phyloP scores from a whole-genome alignment of 2,113 vertebrate species.

The Thymallus thymallus region DNA sequence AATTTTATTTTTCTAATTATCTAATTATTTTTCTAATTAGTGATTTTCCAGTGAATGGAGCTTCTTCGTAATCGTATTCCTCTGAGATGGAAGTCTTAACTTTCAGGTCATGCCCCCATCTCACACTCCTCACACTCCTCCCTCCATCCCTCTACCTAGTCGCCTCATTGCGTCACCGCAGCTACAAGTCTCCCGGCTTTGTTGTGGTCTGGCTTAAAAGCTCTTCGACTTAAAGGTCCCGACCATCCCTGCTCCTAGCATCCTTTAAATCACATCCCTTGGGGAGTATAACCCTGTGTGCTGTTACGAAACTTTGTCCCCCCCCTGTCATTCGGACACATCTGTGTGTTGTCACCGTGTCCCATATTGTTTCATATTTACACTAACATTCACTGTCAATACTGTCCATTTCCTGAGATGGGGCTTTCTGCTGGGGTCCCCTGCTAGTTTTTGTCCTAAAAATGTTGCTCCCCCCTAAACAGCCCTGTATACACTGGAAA shows the following conservation, averaged over 20 bases:
- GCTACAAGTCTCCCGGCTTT: constrained; percentile 50
- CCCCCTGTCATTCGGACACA: constrained; percentile 31
- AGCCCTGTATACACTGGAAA: no score
- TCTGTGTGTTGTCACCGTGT: background rate
- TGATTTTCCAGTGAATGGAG: background rate
- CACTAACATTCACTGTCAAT: background rate
- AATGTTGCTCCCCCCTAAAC: no score
- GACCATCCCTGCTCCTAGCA: constrained; percentile 40
- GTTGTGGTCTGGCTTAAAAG: constrained; percentile 67
- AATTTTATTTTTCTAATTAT: no score
- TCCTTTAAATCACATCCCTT: constrained; percentile 59
- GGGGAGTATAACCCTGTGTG: constrained; percentile 54
- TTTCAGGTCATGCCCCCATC: constrained; percentile 11
- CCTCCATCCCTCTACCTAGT: constrained; percentile 8
- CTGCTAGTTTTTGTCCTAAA: no score
- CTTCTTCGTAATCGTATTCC: constrained; percentile 7
- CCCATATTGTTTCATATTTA: background rate
- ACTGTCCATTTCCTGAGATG: background rate
- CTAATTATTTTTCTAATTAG: no score
- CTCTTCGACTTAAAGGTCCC: constrained; percentile 66
- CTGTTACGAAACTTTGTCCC: constrained; percentile 59
- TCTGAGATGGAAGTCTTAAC: constrained; percentile 13
- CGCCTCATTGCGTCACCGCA: constrained; percentile 31
- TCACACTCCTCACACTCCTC: background rate
- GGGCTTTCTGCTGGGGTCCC: no score